Evolutionary conservation across 2,797 vertebrate genomes (phyloP).

Genomic region (Columba guinea): DNA sequence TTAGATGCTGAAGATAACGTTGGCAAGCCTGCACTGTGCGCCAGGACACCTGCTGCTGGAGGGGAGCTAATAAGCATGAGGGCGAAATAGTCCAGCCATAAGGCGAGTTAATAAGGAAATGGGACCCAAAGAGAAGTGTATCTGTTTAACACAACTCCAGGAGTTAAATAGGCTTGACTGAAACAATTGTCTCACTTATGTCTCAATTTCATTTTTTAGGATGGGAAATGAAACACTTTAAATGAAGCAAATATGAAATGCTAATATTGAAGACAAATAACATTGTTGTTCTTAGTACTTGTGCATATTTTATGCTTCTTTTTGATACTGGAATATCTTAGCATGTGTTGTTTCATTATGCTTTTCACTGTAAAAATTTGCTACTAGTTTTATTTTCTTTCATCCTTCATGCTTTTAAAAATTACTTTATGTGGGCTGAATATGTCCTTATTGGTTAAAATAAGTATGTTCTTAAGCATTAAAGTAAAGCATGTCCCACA

Average conservation of each 20-base stretch:
- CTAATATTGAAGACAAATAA: not conserved
- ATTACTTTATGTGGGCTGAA: slow-evolving; percentile 44
- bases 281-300: not conserved
- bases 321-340: not conserved
- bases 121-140: not conserved
- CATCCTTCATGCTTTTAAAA: not conserved
- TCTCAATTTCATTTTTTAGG: not conserved
- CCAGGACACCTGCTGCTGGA: not conserved
- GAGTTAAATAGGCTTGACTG: not conserved
- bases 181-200: not conserved
- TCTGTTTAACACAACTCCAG: not conserved
- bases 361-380: not conserved
- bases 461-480: slow-evolving; percentile 8
- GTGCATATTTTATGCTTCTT: not conserved
- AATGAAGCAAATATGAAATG: not conserved
- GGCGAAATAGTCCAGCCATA: not conserved
- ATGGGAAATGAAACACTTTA: not conserved
- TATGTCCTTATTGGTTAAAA: slow-evolving; percentile 43
- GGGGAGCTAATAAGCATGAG: not conserved
- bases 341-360: not conserved
- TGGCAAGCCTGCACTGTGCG: not conserved
- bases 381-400: not conserved
- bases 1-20: not conserved
- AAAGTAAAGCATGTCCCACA: slow-evolving; percentile 39
- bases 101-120: not conserved